Evolutionary conservation across 2,113 vertebrate species (phyloP).

Genomic region (Calidris pygmaea): DNA sequence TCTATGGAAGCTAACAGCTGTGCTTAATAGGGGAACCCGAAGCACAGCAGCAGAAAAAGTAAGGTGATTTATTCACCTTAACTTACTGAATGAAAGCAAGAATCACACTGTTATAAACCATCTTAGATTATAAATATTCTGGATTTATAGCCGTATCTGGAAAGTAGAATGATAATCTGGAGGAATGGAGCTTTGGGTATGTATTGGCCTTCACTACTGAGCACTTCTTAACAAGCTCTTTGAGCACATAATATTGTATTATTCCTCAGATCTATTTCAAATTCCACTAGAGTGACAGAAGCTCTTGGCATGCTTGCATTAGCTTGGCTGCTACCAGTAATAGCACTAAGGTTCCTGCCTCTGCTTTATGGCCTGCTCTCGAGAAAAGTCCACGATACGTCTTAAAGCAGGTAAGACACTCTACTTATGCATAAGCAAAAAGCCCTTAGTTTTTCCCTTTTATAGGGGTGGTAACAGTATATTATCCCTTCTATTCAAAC

Average conservation of each 20-base stretch:
- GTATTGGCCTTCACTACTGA: not conserved
- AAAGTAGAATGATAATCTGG: not conserved
- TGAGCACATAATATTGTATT: not conserved
- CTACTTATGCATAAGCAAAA: not conserved
- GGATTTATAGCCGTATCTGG: not conserved
- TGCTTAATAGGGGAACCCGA: not conserved
- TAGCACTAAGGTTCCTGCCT: not conserved
- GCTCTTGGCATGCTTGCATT: not conserved
- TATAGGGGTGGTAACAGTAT: not conserved
- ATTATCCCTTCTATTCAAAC: not conserved
- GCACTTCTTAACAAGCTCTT: not conserved
- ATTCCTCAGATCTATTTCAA: not conserved
- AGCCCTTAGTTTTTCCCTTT: not conserved
- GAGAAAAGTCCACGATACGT: not conserved
- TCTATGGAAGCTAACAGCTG: not conserved
- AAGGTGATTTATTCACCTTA: not conserved
- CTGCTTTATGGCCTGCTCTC: not conserved
- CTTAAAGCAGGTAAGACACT: not conserved
- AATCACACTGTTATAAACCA: accelerated
- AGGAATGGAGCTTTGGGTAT: not conserved
- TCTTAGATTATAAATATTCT: not conserved
- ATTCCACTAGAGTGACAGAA: not conserved
- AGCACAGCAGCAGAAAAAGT: not conserved
- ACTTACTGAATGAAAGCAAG: not conserved
- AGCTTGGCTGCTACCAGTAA: not conserved